A percentile compares a stretch with the other conserved stretches of the same genome.
Conservation (phyloP, 2,888 invertebrate species). For the Hemistola chrysoprasaria region DNA sequence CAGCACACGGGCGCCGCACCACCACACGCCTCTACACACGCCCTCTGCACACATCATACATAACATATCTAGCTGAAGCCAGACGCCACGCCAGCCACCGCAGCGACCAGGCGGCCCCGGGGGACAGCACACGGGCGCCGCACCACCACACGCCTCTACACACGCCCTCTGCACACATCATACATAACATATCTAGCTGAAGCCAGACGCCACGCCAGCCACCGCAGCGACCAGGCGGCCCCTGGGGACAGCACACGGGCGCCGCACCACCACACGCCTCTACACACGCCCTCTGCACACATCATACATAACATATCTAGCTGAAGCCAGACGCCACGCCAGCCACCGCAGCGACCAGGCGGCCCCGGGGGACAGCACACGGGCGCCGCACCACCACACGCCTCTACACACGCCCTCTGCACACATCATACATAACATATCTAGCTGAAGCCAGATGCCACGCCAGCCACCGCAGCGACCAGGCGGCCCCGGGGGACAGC, state of each 20-base stretch:
- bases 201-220: slow-evolving; percentile 98
- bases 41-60: slow-evolving; percentile 87
- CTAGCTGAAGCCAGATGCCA: slow-evolving; percentile 99
- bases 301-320: slow-evolving; percentile 99
- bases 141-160: slow-evolving; percentile 41
- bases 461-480: slow-evolving; percentile 97
- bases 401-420: slow-evolving; percentile 46
- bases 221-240: slow-evolving; percentile 98
- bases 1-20: slow-evolving; percentile 86
- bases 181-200: slow-evolving; percentile 98
- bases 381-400: slow-evolving; percentile 71
- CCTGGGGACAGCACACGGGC: slow-evolving; percentile 95
- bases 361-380: slow-evolving; percentile 96
- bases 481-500: slow-evolving; percentile 97
- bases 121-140: slow-evolving; percentile 90
- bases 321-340: slow-evolving; percentile 97
- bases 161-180: slow-evolving; percentile 68
- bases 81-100: slow-evolving; percentile 99
- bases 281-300: slow-evolving; percentile 48
- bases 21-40: slow-evolving; percentile 39
- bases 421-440: slow-evolving; percentile 98
- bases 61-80: slow-evolving; percentile 96
- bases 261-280: slow-evolving; percentile 40
- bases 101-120: slow-evolving; percentile 98
- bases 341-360: slow-evolving; percentile 98